Evolutionary conservation across 2,888 invertebrate genomes (phyloP), one percentile per base, ranked within the genome.

Genomic region (Plutella xylostella): DNA sequence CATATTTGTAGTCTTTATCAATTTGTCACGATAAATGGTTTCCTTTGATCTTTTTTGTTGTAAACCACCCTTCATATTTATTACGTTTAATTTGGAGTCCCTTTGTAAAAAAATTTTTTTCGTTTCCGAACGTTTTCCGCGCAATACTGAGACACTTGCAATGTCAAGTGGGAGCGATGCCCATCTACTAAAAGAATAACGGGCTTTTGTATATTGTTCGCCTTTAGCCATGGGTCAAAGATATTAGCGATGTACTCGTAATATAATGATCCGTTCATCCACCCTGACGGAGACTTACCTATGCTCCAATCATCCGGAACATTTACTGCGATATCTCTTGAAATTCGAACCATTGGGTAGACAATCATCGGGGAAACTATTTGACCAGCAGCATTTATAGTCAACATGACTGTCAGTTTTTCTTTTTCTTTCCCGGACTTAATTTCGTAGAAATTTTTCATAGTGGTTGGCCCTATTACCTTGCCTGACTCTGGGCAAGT

Each of bases 181-280:
- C 66, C 66, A 54, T 74, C 70, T 38, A 75, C 45, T 45, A 64
- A 68, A 4, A 72, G 37, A 37, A 74, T 55, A 30, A 72, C 54
- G 19, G 69, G 70, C 17, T 58, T 50, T 47, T 56, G 47, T 22
- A 72, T 56, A 22, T 58, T 48, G 42, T 63, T 56, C 28, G 50
- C 50, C 30, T 55, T 38, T 18, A 72, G 43, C 65, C 65, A 70
- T 28, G 60, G 60, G 40, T 58, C 46, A 51, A 71, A 66, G 12
- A 64, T 49, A 52, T 71, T 69, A 3, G 60, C 54, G 2, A 72
- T 55, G 51, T 63, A 72, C 49, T 72, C 65, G 50, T 53, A 71
- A 52, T 72, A 72, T 1, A 57, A 56, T 48, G 58, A 59, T 0
- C 54, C 52, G 6, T 61, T 68, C 67, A 72, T 72, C 68, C 72